Percentiles rank a stretch among this genome's conserved stretches.
phyloP scores from a whole-genome alignment of 2,888 invertebrate genomes.

The Phyllotreta striolata region DNA sequence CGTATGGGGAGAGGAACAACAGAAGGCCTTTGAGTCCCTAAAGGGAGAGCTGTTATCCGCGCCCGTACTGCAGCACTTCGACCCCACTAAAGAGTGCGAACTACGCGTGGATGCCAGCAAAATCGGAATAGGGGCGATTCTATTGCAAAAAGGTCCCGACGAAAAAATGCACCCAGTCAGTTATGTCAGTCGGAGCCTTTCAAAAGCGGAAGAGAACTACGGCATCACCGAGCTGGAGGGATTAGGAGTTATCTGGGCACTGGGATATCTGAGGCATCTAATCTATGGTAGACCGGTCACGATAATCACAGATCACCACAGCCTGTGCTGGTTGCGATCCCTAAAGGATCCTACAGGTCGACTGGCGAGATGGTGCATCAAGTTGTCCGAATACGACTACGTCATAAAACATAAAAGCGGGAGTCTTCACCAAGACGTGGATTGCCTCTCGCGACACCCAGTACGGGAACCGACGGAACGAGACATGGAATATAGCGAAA shows the following conservation, averaged over 20 bases:
- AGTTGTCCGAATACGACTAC: too few species aligned
- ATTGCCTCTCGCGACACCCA: not conserved
- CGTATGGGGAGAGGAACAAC: too few species aligned
- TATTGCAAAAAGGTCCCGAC: too few species aligned
- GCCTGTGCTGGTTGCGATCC: constrained; percentile 7
- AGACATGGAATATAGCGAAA: not conserved
- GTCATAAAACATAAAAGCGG: too few species aligned
- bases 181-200: constrained; percentile 5
- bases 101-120: too few species aligned
- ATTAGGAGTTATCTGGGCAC: constrained; percentile 8
- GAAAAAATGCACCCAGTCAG: not conserved
- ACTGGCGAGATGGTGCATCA: too few species aligned
- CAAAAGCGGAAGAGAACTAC: constrained; percentile 11
- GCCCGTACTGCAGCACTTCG: too few species aligned
- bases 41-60: too few species aligned
- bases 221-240: constrained; percentile 6
- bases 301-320: constrained; percentile 17
- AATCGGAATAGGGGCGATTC: too few species aligned
- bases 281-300: constrained; percentile 11
- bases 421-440: not conserved
- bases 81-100: too few species aligned
- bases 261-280: constrained; percentile 2
- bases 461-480: not conserved
- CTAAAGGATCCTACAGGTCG: not conserved
- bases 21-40: too few species aligned